Conservation (phyloP, 2,888 invertebrate genomes). For the Diadegma fenestrale region DNA sequence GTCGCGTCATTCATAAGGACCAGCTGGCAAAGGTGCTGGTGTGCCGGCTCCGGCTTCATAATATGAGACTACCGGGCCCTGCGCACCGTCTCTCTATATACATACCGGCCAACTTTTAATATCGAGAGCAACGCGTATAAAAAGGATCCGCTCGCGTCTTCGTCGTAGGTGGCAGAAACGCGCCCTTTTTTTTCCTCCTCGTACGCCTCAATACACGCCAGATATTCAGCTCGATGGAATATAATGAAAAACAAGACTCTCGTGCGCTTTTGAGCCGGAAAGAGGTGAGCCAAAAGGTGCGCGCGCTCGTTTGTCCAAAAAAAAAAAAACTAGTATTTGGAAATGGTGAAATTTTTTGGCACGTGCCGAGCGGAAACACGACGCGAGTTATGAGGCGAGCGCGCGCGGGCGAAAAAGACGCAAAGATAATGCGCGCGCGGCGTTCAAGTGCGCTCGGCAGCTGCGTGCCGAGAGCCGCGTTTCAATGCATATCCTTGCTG, state of each 20-base stretch:
- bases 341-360: conserved; percentile 48
- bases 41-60: conserved; percentile 62
- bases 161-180: conserved; percentile 62
- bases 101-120: no score
- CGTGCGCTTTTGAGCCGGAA: conserved; percentile 44
- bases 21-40: conserved; percentile 73
- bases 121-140: no score
- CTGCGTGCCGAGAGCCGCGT: no score
- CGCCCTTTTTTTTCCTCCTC: neutral
- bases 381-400: conserved; percentile 55
- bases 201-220: neutral
- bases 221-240: neutral
- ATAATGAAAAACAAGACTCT: conserved; percentile 46
- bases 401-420: conserved; percentile 66
- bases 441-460: conserved; percentile 81
- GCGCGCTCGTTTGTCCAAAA: conserved; percentile 30
- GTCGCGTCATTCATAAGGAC: conserved; percentile 68
- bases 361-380: conserved; percentile 62
- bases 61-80: conserved; percentile 50
- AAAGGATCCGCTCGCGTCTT: conserved; percentile 15
- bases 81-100: no score
- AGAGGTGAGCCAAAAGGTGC: no score
- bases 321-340: neutral
- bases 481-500: no score
- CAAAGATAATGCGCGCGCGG: no score